phyloP scores from a whole-genome alignment of 2,888 invertebrate genomes.

The Drosophila lutescens region DNA sequence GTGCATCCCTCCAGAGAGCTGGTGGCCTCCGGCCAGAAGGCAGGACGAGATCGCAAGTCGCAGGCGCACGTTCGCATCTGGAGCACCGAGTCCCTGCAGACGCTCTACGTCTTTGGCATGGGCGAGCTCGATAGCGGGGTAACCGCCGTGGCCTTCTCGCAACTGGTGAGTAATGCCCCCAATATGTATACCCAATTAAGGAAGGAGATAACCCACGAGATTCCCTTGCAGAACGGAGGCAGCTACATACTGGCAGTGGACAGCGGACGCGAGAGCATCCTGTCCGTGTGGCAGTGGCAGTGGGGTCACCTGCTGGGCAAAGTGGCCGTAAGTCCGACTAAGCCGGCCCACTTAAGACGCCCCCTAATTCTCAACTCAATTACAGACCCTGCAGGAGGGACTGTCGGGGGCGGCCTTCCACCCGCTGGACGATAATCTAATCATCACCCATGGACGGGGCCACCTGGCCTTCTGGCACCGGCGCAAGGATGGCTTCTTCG shows the following conservation, averaged over 20 bases:
- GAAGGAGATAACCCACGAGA: neutral
- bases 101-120: conserved; percentile 95
- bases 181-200: conserved; percentile 1
- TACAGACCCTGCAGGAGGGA: conserved; percentile 94
- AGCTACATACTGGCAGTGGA: conserved; percentile 96
- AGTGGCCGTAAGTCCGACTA: conserved; percentile 91
- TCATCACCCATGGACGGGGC: conserved; percentile 96
- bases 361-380: conserved; percentile 10
- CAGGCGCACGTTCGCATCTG: conserved; percentile 96
- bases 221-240: conserved; percentile 90
- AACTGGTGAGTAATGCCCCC: conserved; percentile 87
- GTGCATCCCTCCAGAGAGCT: conserved; percentile 94
- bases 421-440: conserved; percentile 94
- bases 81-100: conserved; percentile 95
- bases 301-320: conserved; percentile 96
- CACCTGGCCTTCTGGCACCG: conserved; percentile 97
- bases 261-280: conserved; percentile 93
- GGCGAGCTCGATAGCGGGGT: conserved; percentile 95
- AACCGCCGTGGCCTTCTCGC: conserved; percentile 94
- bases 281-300: conserved; percentile 98
- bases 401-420: conserved; percentile 95
- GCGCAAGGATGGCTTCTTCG: conserved; percentile 95
- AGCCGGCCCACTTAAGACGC: conserved; percentile 11
- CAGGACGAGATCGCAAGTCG: conserved; percentile 92
- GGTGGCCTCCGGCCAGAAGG: conserved; percentile 95